Evolutionary conservation across 2,797 vertebrate species (phyloP), one percentile per base, ranked within the genome.

Genomic region (Alosa sapidissima): DNA sequence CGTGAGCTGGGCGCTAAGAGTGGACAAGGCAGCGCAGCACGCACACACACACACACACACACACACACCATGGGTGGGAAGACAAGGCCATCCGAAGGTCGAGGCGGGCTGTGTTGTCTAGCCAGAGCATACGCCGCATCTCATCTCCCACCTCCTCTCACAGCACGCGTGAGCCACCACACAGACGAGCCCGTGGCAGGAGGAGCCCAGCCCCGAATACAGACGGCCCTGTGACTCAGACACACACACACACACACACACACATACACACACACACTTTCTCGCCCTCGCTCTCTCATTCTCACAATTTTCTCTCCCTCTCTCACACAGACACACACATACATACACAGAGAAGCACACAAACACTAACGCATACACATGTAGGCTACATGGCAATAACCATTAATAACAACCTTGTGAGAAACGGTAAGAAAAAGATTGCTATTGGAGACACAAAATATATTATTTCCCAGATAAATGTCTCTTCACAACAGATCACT

Each of bases 51-150:
- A 24, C 58, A 62, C 58, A 62, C 21, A 62, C 1, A 62, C 21
- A 62, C 58, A 21, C 55, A 58, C 16, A 58, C n/a, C 81, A 33
- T 16, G 41, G 33, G 65, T 65, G 81, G 49, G 41, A 86, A 81
- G 14, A 52, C 83, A 88, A 85, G 86, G 81, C 52, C 49, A 1
- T 33, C 81, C 82, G 82, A 91, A 87, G 88, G 86, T 87, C 86
- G 87, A 65, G 11, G 28, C 81, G 47, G 68, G 21, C 75, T 87
- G 88, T 89, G 86, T 89, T 82, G 83, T 91, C 89, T 89, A 87
- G 85, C 72, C 81, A 83, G 81, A 87, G 82, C 4, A 5, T 52
- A 11, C 51, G 51, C 13, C 55, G 5, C 19, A 19, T 58, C 55
- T 58, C 19, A 19, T 58, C 55, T 58, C 55, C 55, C 55, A 58